phyloP scores from a whole-genome alignment of 2,113 vertebrate genomes.

The Cromileptes altivelis region DNA sequence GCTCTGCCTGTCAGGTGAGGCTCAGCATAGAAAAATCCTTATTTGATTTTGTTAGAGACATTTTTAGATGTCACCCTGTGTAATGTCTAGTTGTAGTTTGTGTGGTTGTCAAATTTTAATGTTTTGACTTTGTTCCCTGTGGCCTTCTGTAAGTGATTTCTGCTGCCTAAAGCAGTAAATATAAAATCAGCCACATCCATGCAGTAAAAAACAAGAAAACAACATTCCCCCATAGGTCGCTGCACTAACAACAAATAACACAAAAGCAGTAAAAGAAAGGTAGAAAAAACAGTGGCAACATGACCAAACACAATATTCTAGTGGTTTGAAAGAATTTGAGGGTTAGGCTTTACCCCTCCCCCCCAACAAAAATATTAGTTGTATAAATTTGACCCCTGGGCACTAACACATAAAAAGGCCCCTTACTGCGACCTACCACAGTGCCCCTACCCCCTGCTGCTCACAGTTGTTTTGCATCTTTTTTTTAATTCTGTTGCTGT shows the following conservation, averaged over 20 bases:
- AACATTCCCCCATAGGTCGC: neutral
- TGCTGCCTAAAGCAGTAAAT: constrained; percentile 31
- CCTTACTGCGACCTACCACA: no score
- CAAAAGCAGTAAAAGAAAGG: neutral
- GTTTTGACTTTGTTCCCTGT: neutral
- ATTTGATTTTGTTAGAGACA: neutral
- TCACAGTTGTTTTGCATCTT: no score
- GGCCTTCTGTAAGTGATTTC: constrained; percentile 13
- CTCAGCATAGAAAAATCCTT: neutral
- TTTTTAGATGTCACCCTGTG: neutral
- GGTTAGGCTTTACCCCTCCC: neutral
- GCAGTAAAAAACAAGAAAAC: constrained; percentile 10
- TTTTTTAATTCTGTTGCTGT: no score
- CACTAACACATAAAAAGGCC: no score
- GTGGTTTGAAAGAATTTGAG: neutral
- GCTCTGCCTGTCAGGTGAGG: constrained; percentile 86
- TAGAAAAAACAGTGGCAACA: neutral
- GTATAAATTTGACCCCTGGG: no score
- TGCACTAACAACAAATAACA: constrained; percentile 27
- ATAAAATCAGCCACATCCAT: constrained; percentile 25
- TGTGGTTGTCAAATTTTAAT: neutral
- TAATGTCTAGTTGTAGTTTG: neutral
- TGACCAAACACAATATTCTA: neutral
- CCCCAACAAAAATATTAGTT: neutral
- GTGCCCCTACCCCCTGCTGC: no score